Evolutionary conservation across 1,140 invertebrate genomes (phyloP), one percentile per base, ranked within the genome.

Genomic region (Drosophila punjabiensis): DNA sequence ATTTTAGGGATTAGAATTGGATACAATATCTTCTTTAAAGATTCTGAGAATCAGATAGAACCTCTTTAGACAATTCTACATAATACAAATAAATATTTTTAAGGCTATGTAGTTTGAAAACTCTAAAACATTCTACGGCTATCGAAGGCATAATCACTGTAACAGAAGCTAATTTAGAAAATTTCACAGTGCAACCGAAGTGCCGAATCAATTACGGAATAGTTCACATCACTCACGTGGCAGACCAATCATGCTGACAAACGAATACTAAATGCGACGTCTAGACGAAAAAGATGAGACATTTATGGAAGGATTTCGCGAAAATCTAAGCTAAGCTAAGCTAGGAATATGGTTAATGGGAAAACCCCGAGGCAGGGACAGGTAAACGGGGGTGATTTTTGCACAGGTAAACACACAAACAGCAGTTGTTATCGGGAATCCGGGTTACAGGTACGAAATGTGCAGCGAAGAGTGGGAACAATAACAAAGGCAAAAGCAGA

Each of bases 141-240:
- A 8, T 63, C 4, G 3, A 43, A 2, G 5, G 14, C 9, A 32
- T 43, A 24, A 14, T n/a, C 18, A 78, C 70, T 75, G 41, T 60
- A 50, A 30, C 37, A 20, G 32, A 58, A 77, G 58, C 55, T 79
- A 64, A 56, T 69, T 79, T 73, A 65, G 18, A 75, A 11, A 63
- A 50, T 81, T 85, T 50, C 35, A 69, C 30, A 32, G 33, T 55
- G 41, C 28, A 53, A 52, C 48, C 28, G 2, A 28, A 32, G 28
- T 32, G 30, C n/a, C 47, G 35, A 70, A 71, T 83, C 43, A 80
- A 81, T 75, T 78, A 75, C 62, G 43, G 63, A 65, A 65, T 39
- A 39, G 32, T 75, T 43, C 43, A 71, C 53, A 56, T 71, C 68
- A 87, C 86, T 89, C 67, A 89, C 85, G 85, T 90, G 85, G 85